These are phyloP conservation scores for Oenanthe oenanthe DNA, from an alignment of 2,113 vertebrate species.

Conservation along the genomic window DNA sequence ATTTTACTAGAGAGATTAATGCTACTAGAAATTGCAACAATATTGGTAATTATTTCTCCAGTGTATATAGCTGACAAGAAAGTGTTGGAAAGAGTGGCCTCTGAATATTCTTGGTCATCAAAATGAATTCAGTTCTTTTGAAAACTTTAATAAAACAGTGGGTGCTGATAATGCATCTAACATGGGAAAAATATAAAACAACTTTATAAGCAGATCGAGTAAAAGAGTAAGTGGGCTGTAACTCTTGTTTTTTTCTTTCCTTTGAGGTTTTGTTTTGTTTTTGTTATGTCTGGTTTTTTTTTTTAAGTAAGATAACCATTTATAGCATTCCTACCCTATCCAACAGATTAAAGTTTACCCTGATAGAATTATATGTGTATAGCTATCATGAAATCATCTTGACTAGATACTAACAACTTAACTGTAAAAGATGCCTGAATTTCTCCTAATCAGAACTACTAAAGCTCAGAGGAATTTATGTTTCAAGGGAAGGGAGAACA, in stretches of 20 bases:
- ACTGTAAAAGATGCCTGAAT: not conserved
- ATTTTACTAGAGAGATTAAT: not conserved
- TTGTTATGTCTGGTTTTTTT: not conserved
- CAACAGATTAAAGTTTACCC: not conserved
- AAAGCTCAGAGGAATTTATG: not conserved
- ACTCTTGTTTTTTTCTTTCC: no score
- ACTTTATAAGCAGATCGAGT: not conserved
- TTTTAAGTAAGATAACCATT: not conserved
- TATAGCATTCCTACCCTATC: not conserved
- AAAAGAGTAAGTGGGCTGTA: not conserved
- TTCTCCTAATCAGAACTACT: not conserved
- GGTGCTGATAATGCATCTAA: not conserved
- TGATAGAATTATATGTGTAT: not conserved
- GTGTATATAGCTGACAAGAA: not conserved
- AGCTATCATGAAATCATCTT: not conserved
- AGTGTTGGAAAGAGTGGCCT: not conserved
- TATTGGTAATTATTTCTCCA: not conserved
- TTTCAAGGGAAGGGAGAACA: not conserved
- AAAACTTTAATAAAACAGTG: not conserved
- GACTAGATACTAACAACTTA: not conserved
- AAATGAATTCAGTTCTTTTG: not conserved
- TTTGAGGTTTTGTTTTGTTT: no score
- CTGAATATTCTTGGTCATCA: not conserved
- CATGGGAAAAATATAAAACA: not conserved
- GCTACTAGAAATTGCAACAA: not conserved